Conservation (phyloP, 2,797 vertebrate genomes). For the Philypnodon macrostomus region DNA sequence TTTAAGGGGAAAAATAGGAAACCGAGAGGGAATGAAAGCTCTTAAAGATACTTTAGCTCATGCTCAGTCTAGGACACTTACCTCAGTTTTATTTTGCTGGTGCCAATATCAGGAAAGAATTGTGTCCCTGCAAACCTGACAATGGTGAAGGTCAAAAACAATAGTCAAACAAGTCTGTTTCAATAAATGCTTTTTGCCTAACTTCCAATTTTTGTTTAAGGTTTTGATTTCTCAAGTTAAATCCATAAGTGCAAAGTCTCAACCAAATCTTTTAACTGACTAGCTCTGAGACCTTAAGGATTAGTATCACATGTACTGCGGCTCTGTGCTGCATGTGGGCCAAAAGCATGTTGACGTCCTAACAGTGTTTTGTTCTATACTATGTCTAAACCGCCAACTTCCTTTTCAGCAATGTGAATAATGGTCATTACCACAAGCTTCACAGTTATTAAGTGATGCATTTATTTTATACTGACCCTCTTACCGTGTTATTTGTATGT, state of each 20-base stretch:
- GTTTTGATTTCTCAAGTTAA: constrained; percentile 51
- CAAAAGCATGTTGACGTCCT: constrained; percentile 54
- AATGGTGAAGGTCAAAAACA: constrained; percentile 23
- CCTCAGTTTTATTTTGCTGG: constrained; percentile 66
- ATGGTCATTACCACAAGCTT: constrained; percentile 67
- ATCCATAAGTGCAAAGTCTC: constrained; percentile 60
- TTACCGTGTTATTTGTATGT: constrained; percentile 65
- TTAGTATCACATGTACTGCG: constrained; percentile 68
- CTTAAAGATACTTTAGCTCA: constrained; percentile 55
- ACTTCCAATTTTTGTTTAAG: constrained; percentile 25
- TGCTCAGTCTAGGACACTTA: constrained; percentile 62
- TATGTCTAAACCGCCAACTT: constrained; percentile 30
- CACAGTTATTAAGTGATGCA: constrained; percentile 59
- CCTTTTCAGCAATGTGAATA: constrained; percentile 70
- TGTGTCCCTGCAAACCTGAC: constrained; percentile 29
- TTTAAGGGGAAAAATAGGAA: constrained; percentile 66
- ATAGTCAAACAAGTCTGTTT: constrained; percentile 23
- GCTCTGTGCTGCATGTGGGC: constrained; percentile 52
- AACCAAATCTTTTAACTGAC: constrained; percentile 61
- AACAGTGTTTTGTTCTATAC: constrained; percentile 28
- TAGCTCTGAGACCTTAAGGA: constrained; percentile 67
- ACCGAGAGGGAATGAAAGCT: constrained; percentile 71
- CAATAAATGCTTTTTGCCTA: constrained; percentile 8
- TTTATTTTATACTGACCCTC: constrained; percentile 73
- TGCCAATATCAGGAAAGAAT: constrained; percentile 61